These are phyloP conservation scores for Euleptes europaea DNA, from an alignment of 2,113 vertebrate species.

Conservation along the genomic window DNA sequence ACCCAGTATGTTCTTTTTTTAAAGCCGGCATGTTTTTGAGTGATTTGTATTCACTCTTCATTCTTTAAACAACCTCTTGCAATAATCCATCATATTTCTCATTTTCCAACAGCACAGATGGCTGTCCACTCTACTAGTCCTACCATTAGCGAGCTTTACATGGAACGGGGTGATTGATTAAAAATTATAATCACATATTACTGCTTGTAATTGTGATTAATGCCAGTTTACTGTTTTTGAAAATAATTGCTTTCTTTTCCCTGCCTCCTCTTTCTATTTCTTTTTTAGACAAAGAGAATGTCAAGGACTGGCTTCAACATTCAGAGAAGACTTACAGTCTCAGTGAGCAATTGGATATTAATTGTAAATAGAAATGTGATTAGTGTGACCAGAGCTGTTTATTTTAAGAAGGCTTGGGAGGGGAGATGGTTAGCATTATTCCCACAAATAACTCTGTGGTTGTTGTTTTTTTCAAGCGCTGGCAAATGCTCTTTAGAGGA, in stretches of 20 bases:
- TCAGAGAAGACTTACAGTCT: conserved; percentile 14
- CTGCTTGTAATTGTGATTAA: conserved; percentile 69
- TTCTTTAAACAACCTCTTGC: conserved; percentile 42
- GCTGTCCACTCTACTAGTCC: conserved; percentile 68
- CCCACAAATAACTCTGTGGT: neutral
- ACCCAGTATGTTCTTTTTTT: conserved; percentile 3
- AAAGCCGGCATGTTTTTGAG: conserved; percentile 18
- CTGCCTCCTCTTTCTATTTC: neutral
- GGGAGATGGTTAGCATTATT: conserved; percentile 13
- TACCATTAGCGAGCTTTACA: conserved; percentile 56
- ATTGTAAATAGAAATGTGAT: conserved; percentile 8
- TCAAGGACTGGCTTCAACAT: conserved; percentile 32
- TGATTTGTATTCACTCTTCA: conserved; percentile 55
- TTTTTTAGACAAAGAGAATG: conserved; percentile 14
- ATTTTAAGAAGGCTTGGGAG: conserved; percentile 33
- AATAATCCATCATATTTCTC: conserved; percentile 72
- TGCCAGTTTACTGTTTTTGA: conserved; percentile 62
- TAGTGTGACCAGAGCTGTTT: conserved; percentile 4
- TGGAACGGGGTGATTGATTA: conserved; percentile 67
- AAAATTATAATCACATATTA: conserved; percentile 59
- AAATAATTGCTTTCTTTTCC: conserved; percentile 49
- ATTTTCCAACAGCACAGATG: conserved; percentile 69
- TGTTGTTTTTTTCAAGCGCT: neutral
- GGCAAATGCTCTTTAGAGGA: conserved; percentile 4
- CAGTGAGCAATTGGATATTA: conserved; percentile 42